Evolutionary conservation across 2,113 vertebrate genomes (phyloP).

Genomic region (Protobothrops mucrosquamatus): DNA sequence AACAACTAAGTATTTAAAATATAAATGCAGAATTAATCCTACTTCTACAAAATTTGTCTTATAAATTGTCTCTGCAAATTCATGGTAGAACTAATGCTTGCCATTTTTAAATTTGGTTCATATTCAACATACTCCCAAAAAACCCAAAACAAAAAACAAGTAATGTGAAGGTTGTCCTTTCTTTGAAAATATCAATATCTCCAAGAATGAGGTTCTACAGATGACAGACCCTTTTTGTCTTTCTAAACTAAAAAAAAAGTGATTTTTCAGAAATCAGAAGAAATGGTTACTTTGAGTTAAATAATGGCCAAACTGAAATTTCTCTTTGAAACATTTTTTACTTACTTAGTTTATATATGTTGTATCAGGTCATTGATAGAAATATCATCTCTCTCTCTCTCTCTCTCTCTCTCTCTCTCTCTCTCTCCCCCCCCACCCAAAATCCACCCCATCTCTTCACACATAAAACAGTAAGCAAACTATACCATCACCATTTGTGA

Average conservation of each 20-base stretch:
- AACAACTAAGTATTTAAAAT: too few relatives aligned
- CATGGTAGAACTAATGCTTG: not conserved
- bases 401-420: too few relatives aligned
- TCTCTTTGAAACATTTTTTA: too few relatives aligned
- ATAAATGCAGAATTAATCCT: not conserved
- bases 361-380: too few relatives aligned
- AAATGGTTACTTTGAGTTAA: not conserved
- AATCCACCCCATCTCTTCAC: too few relatives aligned
- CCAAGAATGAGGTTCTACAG: too few relatives aligned
- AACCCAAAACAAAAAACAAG: too few relatives aligned
- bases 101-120: not conserved
- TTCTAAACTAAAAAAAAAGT: not conserved
- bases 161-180: not conserved
- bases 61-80: not conserved
- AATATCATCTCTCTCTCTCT: too few relatives aligned
- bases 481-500: not conserved
- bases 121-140: too few relatives aligned
- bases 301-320: too few relatives aligned
- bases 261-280: not conserved
- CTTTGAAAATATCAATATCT: not conserved
- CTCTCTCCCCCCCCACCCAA: too few relatives aligned
- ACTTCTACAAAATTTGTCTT: not conserved
- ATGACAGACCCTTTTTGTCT: not conserved
- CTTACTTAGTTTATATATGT: too few relatives aligned
- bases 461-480: not conserved